Percentiles rank a stretch among this genome's conserved stretches.
Conservation (phyloP, 2,797 vertebrate species). For the Rhynchotus rufescens region DNA sequence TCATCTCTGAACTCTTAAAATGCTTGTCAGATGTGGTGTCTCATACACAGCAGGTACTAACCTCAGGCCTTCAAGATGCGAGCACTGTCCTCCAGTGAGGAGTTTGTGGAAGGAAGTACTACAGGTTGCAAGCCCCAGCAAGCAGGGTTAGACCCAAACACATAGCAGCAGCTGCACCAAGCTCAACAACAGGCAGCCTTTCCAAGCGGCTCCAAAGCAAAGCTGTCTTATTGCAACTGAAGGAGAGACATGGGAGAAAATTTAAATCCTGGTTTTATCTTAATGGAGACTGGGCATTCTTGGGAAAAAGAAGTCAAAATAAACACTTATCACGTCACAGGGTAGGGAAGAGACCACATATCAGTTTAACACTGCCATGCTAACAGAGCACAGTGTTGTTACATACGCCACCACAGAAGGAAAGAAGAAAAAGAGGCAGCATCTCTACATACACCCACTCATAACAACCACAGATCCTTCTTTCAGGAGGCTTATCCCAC, state of each 20-base stretch:
- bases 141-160: neutral
- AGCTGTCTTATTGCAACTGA: neutral
- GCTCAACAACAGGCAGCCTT: neutral
- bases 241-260: neutral
- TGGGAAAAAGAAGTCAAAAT: neutral
- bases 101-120: neutral
- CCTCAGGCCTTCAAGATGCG: neutral
- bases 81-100: neutral
- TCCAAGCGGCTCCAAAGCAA: neutral
- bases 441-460: neutral
- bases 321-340: neutral
- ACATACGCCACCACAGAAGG: neutral
- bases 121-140: neutral
- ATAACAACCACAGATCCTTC: neutral
- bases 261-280: neutral
- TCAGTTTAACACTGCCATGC: neutral
- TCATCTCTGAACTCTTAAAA: neutral
- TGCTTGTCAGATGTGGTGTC: neutral
- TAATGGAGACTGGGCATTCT: neutral
- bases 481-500: neutral
- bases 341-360: neutral
- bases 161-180: accelerated
- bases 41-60: neutral
- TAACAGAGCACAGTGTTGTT: neutral
- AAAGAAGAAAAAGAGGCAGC: neutral